Percentiles rank a stretch among this genome's conserved stretches.
phyloP scores from a whole-genome alignment of 2,888 invertebrate genomes.

The Lycocerus yunnanus region DNA sequence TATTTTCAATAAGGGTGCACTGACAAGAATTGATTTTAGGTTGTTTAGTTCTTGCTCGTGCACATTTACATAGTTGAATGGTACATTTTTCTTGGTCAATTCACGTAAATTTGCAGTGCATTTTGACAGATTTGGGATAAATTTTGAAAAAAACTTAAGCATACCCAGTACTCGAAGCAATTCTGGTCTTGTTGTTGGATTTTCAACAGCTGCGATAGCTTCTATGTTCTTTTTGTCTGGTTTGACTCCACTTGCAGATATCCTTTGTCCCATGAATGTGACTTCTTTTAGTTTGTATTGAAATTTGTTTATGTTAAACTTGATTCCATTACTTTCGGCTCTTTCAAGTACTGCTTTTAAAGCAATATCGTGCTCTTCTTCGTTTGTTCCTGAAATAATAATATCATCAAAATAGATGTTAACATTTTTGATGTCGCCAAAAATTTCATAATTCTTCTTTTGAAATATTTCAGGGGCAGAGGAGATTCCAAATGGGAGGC shows the following conservation, averaged over 20 bases:
- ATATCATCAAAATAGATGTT: slow-evolving; percentile 46
- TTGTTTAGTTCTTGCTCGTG: background rate
- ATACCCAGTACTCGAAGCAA: background rate
- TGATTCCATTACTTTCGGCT: slow-evolving; percentile 36
- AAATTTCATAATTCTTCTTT: background rate
- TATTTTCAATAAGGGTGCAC: background rate
- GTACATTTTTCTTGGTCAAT: background rate
- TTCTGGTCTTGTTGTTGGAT: background rate
- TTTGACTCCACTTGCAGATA: slow-evolving; percentile 22
- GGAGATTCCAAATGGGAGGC: background rate
- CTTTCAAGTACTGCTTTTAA: slow-evolving; percentile 36
- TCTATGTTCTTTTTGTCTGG: slow-evolving; percentile 3
- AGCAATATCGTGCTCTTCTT: slow-evolving; percentile 37
- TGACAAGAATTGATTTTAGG: background rate
- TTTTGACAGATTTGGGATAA: background rate
- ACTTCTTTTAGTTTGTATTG: slow-evolving; percentile 37
- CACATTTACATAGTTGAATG: background rate
- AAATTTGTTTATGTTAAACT: slow-evolving; percentile 41
- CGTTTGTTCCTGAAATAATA: slow-evolving; percentile 33
- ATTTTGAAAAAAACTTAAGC: background rate
- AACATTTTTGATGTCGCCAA: slow-evolving; percentile 18
- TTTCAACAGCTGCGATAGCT: background rate
- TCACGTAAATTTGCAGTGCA: background rate
- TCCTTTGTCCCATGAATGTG: slow-evolving; percentile 39
- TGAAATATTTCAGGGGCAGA: background rate